Percentiles rank a stretch among this genome's conserved stretches.
Conservation (phyloP, 2,888 invertebrate species). For the Eucriotettix oculatus region DNA sequence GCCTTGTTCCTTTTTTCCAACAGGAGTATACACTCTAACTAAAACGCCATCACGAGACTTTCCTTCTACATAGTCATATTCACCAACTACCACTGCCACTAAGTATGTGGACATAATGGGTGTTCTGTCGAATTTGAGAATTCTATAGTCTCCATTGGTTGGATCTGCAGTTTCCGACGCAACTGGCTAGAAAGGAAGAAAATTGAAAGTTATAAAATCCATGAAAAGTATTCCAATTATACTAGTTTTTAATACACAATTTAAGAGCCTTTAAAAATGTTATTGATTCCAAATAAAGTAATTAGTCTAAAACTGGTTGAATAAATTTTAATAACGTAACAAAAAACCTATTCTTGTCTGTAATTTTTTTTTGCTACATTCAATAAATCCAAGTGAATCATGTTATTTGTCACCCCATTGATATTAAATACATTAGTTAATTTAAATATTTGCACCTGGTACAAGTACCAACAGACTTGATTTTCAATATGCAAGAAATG, state of each 20-base stretch:
- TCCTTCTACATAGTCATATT: slow-evolving; percentile 84
- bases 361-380: too few species aligned
- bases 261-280: background rate
- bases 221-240: background rate
- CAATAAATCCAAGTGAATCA: too few species aligned
- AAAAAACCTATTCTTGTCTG: too few species aligned
- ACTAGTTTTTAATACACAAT: background rate
- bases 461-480: too few species aligned
- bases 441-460: too few species aligned
- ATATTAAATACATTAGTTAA: too few species aligned
- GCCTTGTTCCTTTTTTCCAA: slow-evolving; percentile 84
- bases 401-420: too few species aligned
- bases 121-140: slow-evolving; percentile 60
- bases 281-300: background rate
- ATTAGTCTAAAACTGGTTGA: too few species aligned
- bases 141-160: slow-evolving; percentile 29
- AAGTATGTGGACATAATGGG: slow-evolving; percentile 93
- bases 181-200: slow-evolving; percentile 23
- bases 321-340: too few species aligned
- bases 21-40: slow-evolving; percentile 71
- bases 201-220: background rate
- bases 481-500: too few species aligned
- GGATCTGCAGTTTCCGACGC: slow-evolving; percentile 17
- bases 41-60: slow-evolving; percentile 65
- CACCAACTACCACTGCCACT: slow-evolving; percentile 85